Conservation (phyloP, 2,113 vertebrate species). For the Xiphophorus maculatus region DNA sequence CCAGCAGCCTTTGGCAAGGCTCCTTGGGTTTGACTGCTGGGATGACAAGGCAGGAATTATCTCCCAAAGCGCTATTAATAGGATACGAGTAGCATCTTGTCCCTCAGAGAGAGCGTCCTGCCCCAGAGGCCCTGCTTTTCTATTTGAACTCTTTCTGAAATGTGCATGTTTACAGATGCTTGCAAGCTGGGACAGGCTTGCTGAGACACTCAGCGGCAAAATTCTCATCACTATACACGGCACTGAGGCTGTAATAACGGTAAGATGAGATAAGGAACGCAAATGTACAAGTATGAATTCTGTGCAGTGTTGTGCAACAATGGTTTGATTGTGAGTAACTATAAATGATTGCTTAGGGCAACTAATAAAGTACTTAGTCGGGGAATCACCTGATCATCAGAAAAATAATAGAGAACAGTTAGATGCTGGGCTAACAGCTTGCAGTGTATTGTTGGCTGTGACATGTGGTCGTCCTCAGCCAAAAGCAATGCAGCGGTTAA, state of each 20-base stretch:
- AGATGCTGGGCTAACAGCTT: too few species aligned
- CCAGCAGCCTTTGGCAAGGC: slow-evolving; percentile 51
- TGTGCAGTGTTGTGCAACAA: not conserved
- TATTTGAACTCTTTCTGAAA: slow-evolving; percentile 55
- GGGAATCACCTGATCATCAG: too few species aligned
- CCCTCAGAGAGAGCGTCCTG: slow-evolving; percentile 65
- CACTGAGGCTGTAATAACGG: not conserved
- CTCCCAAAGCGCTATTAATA: slow-evolving; percentile 81
- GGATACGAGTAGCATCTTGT: slow-evolving; percentile 73
- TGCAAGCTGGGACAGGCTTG: slow-evolving; percentile 24
- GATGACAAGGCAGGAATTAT: slow-evolving; percentile 81
- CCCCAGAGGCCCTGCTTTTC: slow-evolving; percentile 55
- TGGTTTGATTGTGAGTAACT: too few species aligned
- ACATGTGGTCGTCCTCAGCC: too few species aligned
- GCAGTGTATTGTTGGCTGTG: too few species aligned
- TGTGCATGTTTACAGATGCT: slow-evolving; percentile 50
- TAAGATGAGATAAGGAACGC: not conserved
- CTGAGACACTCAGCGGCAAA: slow-evolving; percentile 3
- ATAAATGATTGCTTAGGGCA: too few species aligned
- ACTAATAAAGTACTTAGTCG: too few species aligned
- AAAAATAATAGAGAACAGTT: too few species aligned
- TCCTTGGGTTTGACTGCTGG: slow-evolving; percentile 50
- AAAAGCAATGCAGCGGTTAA: too few species aligned
- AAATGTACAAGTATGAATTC: too few species aligned
- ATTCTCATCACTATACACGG: not conserved